Base-by-base conservation (phyloP, 2,888 invertebrate genomes). In the Punctoribates punctum region DNA sequence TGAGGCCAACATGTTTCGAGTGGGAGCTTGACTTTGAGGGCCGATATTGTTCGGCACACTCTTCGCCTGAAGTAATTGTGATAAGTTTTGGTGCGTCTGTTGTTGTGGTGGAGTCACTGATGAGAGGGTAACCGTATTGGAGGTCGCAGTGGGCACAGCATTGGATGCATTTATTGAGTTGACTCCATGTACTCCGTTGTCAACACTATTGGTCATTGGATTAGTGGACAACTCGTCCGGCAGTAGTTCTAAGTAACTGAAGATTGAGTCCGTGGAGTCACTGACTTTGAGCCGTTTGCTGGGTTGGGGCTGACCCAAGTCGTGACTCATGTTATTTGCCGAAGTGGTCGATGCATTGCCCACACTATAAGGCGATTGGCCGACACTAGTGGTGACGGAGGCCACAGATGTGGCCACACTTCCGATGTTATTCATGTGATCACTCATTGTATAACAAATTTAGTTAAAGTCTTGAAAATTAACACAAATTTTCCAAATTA, bases 51-150 rank as follows among this genome's bases (percentile, higher is more conserved):
- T 70, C 54, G n/a, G n/a, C n/a, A 75, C 74, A 67, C 79, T 77
- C 74, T 80, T 79, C n/a, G 77, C 75, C 70, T 80, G 80, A 57
- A 80, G 65, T 25, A 80, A 77, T 75, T 81, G 81, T 20, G 80
- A 78, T 17, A 79, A 73, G 72, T 80, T 80, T 51, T 80, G 80
- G 76, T 79, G 79, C 42, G 77, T 48, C 27, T 72, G 77, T 73
- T 75, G 70, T 57, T 70, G 77, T 48, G 75, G 77, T 34, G 73
- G 73, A 67, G 79, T 29, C 8, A 70, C 65, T 72, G 72, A 75
- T 42, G 65, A 54, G 11, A 76, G 20, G 27, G 38, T 73, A 11
- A 51, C 20, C 42, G 73, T 57, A 57, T 60, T 73, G n/a, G 76
- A 34, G 13, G 65, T 73, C 20, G 62, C 27, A 25, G 73, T 54